Percentiles rank a stretch among this genome's conserved stretches.
phyloP scores from a whole-genome alignment of 2,797 vertebrate genomes.

The Anguilla marmorata region DNA sequence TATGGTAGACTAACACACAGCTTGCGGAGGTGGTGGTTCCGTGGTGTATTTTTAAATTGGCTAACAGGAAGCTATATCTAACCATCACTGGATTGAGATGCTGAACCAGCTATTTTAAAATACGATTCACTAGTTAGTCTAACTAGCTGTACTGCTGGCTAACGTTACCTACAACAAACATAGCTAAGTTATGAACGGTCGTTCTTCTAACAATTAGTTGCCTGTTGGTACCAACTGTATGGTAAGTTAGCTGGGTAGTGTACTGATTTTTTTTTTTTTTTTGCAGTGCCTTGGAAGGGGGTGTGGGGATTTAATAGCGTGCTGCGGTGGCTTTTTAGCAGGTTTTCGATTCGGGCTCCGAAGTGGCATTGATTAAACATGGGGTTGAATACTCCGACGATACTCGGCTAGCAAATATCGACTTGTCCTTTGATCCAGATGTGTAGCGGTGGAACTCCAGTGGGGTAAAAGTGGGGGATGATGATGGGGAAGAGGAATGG shows the following conservation, averaged over 20 bases:
- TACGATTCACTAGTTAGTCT: neutral
- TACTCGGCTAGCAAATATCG: neutral
- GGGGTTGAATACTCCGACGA: neutral
- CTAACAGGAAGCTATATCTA: neutral
- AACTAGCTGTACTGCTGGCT: neutral
- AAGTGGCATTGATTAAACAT: neutral
- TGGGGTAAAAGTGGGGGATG: too few relatives aligned
- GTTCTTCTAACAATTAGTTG: neutral
- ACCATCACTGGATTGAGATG: neutral
- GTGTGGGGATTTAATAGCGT: neutral
- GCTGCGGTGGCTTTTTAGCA: neutral
- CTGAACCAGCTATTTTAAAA: neutral
- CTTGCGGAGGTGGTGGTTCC: neutral
- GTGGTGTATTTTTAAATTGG: neutral
- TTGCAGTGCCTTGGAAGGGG: neutral
- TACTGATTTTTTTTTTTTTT: too few relatives aligned
- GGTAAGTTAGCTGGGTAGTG: too few relatives aligned
- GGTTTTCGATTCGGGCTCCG: neutral
- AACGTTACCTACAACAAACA: neutral
- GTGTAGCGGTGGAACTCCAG: too few relatives aligned
- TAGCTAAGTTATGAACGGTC: neutral
- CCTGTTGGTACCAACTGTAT: neutral
- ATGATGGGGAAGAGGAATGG: too few relatives aligned
- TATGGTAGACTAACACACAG: neutral
- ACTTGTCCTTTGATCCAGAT: neutral